These are phyloP conservation scores for Colletes collaris DNA, from an alignment of 2,888 invertebrate genomes.

Conservation along the genomic window DNA sequence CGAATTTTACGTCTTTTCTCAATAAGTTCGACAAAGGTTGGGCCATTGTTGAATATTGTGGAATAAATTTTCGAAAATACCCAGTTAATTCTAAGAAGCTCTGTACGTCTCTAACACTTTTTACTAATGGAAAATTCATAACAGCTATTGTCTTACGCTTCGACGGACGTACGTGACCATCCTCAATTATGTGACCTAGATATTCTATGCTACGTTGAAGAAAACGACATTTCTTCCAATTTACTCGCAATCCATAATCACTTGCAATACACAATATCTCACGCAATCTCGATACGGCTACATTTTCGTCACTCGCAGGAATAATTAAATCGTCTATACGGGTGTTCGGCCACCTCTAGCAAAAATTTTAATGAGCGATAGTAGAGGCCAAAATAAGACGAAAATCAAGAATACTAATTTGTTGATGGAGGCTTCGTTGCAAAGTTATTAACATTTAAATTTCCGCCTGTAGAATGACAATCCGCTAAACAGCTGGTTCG, in stretches of 20 bases:
- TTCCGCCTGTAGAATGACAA: too few relatives aligned
- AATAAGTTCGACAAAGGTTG: slow-evolving; percentile 68
- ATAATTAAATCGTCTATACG: background rate
- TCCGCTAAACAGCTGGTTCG: too few relatives aligned
- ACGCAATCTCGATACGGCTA: background rate
- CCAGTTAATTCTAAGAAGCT: slow-evolving; percentile 55
- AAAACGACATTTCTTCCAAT: background rate
- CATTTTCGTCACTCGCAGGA: background rate
- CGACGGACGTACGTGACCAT: background rate
- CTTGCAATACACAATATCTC: background rate
- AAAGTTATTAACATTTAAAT: too few relatives aligned
- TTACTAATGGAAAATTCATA: background rate
- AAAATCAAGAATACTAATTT: too few relatives aligned
- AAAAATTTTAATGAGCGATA: too few relatives aligned
- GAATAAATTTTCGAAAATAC: slow-evolving; percentile 63
- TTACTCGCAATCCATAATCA: background rate
- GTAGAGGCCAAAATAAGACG: too few relatives aligned
- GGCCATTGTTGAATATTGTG: slow-evolving; percentile 59
- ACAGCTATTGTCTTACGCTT: background rate
- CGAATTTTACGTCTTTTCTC: slow-evolving; percentile 12
- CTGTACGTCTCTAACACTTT: background rate
- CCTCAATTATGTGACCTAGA: background rate
- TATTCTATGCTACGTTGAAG: background rate
- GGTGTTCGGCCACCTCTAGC: too few relatives aligned
- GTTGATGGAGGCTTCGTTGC: too few relatives aligned